Evolutionary conservation across 1,140 invertebrate genomes (phyloP).

Genomic region (Apis laboriosa): DNA sequence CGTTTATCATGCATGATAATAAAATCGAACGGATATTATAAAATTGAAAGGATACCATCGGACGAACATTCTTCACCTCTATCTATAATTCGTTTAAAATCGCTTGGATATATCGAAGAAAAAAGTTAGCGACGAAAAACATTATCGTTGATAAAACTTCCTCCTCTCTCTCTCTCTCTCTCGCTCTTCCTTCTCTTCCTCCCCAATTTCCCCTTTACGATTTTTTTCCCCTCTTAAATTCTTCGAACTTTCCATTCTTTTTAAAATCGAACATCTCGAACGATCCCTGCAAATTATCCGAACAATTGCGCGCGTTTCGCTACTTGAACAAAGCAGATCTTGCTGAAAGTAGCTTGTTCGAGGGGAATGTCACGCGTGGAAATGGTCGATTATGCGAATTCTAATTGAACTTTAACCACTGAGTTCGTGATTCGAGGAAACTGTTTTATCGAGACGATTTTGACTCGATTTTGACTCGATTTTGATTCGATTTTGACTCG

Average conservation of each 20-base stretch:
- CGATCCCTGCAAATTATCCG: neutral
- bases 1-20: neutral
- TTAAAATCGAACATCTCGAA: neutral
- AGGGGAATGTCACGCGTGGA: neutral
- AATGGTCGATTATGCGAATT: neutral
- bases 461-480: neutral
- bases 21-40: conserved; percentile 6
- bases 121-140: conserved; percentile 30
- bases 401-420: neutral
- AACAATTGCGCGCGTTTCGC: neutral
- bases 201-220: neutral
- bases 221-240: neutral
- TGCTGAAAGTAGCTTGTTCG: conserved; percentile 34
- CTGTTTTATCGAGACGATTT: neutral
- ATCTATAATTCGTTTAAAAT: conserved; percentile 22
- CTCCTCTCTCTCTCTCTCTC: neutral
- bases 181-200: neutral
- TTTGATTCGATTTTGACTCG: neutral
- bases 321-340: conserved; percentile 16
- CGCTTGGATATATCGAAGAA: conserved; percentile 22
- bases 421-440: neutral
- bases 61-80: neutral
- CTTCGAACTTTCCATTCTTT: neutral
- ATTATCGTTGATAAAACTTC: neutral
- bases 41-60: conserved; percentile 3